A percentile compares a stretch with the other conserved stretches of the same genome.
Evolutionary conservation across 2,113 vertebrate genomes (phyloP).

Genomic region (Bufo gargarizans): DNA sequence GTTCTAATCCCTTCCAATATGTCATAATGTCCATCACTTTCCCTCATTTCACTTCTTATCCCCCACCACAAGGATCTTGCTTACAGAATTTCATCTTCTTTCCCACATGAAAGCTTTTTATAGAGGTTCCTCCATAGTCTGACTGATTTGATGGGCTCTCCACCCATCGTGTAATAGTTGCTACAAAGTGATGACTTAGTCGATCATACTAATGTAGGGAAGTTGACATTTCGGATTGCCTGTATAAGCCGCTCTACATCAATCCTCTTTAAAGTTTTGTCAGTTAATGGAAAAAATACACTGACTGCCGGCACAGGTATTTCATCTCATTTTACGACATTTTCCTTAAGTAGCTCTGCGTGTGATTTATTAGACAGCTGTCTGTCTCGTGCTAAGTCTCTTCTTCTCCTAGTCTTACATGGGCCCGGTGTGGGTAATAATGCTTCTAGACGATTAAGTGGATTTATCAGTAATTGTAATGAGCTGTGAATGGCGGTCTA

Average conservation of each 20-base stretch:
- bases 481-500: not conserved
- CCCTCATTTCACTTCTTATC: not conserved
- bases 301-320: constrained; percentile 20
- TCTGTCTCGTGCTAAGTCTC: not conserved
- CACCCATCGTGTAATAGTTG: constrained; percentile 73
- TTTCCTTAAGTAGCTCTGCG: constrained; percentile 16
- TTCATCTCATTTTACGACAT: constrained; percentile 14
- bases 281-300: constrained; percentile 61
- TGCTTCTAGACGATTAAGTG: not conserved
- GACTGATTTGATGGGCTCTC: constrained; percentile 68
- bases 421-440: not conserved
- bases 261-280: constrained; percentile 70
- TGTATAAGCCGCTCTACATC: constrained; percentile 70
- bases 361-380: constrained; percentile 40
- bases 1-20: not conserved
- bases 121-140: constrained; percentile 58
- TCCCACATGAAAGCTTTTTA: constrained; percentile 28
- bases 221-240: constrained; percentile 73
- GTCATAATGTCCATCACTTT: not conserved
- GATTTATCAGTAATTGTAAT: constrained; percentile 17
- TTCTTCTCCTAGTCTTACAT: not conserved
- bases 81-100: not conserved
- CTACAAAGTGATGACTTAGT: constrained; percentile 72
- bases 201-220: constrained; percentile 70
- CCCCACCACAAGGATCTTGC: not conserved